phyloP scores from a whole-genome alignment of 2,113 vertebrate genomes.

The Bos indicus region DNA sequence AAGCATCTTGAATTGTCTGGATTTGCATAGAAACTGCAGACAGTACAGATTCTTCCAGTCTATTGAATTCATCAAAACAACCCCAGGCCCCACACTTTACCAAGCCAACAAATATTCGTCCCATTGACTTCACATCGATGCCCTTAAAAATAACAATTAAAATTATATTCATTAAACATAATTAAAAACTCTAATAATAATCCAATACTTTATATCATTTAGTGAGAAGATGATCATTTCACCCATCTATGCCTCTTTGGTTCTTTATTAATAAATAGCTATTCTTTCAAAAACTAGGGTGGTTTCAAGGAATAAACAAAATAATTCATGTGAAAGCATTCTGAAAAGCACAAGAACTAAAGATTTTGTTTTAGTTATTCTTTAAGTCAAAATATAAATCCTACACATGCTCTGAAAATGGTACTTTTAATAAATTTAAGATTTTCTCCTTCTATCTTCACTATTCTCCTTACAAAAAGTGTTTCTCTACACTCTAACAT shows the following conservation, averaged over 20 bases:
- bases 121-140: constrained; percentile 99
- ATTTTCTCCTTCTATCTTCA: not conserved
- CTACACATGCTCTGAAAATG: not conserved
- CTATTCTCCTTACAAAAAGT: constrained; percentile 13
- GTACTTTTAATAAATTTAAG: not conserved
- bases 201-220: not conserved
- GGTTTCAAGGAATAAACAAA: not conserved
- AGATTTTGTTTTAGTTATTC: not conserved
- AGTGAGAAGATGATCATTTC: not conserved
- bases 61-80: constrained; percentile 99
- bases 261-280: not conserved
- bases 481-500: not conserved
- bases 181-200: constrained; percentile 5
- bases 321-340: not conserved
- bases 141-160: constrained; percentile 83
- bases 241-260: not conserved
- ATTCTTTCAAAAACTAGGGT: not conserved
- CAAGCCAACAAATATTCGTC: constrained; percentile 96
- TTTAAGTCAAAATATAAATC: constrained; percentile 15
- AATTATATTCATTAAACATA: not conserved
- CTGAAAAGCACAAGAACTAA: not conserved
- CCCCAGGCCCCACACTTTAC: constrained; percentile 98
- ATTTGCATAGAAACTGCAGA: constrained; percentile 99
- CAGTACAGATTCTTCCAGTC: constrained; percentile 94
- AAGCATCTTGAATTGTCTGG: constrained; percentile 95